Percentiles rank a stretch among this genome's conserved stretches.
Evolutionary conservation across 2,888 invertebrate genomes (phyloP).

Genomic region (Synergus umbraculus): DNA sequence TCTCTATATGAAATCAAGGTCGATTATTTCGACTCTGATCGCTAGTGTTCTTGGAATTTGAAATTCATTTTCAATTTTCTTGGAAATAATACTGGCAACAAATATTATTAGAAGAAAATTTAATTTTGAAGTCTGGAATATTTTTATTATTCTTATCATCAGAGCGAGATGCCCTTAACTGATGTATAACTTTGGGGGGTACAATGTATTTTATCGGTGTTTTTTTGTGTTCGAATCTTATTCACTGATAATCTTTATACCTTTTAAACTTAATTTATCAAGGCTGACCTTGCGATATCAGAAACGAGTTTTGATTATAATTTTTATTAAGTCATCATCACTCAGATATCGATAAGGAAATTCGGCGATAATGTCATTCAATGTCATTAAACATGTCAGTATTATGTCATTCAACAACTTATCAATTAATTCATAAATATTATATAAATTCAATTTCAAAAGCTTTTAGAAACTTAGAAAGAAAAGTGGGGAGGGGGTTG

Average conservation of each 20-base stretch:
- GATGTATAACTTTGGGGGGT: background rate
- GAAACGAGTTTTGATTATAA: conserved; percentile 1
- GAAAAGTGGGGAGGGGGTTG: no score
- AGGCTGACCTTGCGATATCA: background rate
- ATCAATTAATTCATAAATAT: no score
- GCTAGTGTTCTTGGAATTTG: background rate
- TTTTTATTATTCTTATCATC: no score
- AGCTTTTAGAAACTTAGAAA: no score
- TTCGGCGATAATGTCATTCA: background rate
- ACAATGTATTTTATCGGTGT: background rate
- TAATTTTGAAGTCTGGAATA: background rate
- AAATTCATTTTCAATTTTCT: background rate
- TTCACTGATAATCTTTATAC: background rate
- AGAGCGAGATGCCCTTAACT: background rate
- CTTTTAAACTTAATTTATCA: background rate
- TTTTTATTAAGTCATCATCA: background rate
- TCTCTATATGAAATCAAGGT: background rate
- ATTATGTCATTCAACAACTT: no score
- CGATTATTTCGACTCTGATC: background rate
- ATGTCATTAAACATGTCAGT: no score
- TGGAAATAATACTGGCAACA: background rate
- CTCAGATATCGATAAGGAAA: background rate
- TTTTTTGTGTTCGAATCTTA: background rate
- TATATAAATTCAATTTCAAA: no score
- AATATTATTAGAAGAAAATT: background rate